phyloP scores from a whole-genome alignment of 2,888 invertebrate genomes.

The Ormyrus labotus region DNA sequence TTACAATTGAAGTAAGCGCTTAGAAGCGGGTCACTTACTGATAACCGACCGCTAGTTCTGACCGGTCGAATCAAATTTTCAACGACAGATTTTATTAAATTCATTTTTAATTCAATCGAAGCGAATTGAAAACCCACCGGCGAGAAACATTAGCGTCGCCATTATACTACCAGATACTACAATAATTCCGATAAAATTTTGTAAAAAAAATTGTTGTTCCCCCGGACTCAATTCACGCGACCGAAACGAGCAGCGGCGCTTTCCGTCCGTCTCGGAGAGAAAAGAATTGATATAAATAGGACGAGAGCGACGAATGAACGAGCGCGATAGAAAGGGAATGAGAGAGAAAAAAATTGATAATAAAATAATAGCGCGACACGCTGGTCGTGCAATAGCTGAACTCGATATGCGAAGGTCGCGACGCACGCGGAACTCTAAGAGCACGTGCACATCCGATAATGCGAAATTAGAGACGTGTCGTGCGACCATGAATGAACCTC shows the following conservation, averaged over 20 bases:
- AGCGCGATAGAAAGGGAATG: too few relatives aligned
- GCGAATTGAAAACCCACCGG: background rate
- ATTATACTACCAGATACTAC: too few relatives aligned
- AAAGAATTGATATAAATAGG: too few relatives aligned
- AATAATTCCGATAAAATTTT: too few relatives aligned
- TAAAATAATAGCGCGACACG: slow-evolving; percentile 1
- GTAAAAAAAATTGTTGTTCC: too few relatives aligned
- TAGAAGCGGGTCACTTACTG: slow-evolving; percentile 34
- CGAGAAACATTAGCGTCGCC: too few relatives aligned
- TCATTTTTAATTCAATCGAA: background rate
- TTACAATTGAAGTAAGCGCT: slow-evolving; percentile 24
- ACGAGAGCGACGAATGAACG: too few relatives aligned
- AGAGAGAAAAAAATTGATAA: background rate
- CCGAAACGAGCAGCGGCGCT: too few relatives aligned
- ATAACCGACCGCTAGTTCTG: slow-evolving; percentile 14
- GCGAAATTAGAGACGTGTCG: slow-evolving; percentile 31
- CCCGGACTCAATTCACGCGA: too few relatives aligned
- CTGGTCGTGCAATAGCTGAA: background rate
- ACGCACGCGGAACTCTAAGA: slow-evolving; percentile 24
- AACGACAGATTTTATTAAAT: background rate
- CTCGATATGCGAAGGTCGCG: slow-evolving; percentile 26
- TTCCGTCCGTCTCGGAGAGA: too few relatives aligned
- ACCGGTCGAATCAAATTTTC: background rate
- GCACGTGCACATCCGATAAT: slow-evolving; percentile 28
- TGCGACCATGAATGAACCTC: slow-evolving; percentile 25